Evolutionary conservation across 2,113 vertebrate species (phyloP), one percentile per base, ranked within the genome.

Genomic region (Eira barbara): DNA sequence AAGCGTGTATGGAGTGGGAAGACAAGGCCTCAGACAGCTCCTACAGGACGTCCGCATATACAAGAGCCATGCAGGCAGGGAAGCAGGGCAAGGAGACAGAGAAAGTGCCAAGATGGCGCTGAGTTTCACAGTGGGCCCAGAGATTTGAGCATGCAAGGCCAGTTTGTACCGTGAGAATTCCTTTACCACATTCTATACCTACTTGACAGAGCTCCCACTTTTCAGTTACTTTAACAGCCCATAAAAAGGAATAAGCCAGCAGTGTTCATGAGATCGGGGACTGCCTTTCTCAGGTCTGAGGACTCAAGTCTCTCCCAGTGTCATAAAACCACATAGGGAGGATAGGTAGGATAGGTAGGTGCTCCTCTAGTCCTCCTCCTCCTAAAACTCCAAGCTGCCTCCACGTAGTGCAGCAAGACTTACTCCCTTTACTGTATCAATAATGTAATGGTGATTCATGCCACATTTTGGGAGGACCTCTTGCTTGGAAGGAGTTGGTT

Each of bases 381-480:
- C 81, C 52, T 10, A 69, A 55, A 80, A 36, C 49, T 83, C 61
- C 59, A 80, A 13, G n/a, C 36, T 47, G 29, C 2, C 8, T 55
- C 65, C 34, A 59, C 4, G 6, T n/a, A 49, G 25, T 89, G 18
- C 78, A 61, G 49, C 1, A 42, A 67, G 36, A 69, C 92, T 88
- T 55, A 14, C 4, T 73, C 10, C 78, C 74, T 97, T 97, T 49
- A 52, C 97, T 94, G 12, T 65, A 42, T 90, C 95, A 78, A 39
- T 7, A 65, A 55, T 27, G 45, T 39, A 34, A 23, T 47, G 82
- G 80, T 95, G 97, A 97, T 20, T 98, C 96, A 96, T 1, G 0
- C 4, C 76, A 55, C 96, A 76, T 84, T 95, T 79, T 82, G 91
- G 98, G 93, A 94, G 59, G 27, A 73, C 63, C 80, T 67, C 95